Base-by-base conservation (phyloP, 2,797 vertebrate genomes). In the Champsocephalus esox region DNA sequence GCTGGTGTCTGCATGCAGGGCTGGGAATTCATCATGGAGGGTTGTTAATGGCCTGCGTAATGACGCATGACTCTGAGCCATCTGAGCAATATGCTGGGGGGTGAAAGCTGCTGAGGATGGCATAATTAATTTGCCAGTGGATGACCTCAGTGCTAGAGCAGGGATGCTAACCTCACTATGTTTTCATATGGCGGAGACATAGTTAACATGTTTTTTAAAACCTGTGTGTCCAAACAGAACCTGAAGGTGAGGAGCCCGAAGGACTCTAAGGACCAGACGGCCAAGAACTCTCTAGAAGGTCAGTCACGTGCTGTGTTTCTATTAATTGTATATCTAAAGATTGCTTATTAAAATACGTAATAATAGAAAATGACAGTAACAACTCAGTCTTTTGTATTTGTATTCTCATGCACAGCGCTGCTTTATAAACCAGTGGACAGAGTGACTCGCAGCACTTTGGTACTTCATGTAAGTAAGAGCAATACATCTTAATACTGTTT, bases 351-450 rank as follows among this genome's bases (percentile, higher is more conserved):
- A 38, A 77, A 11, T 41, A 2, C 73, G n/a, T 60, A n/a, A 45
- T 17, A 41, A 12, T 5, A 48, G 5, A 14, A 64, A 54, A 13
- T 52, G 24, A 14, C 32, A 46, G 14, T 38, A 28, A 46, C 21
- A 16, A n/a, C 28, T 70, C 13, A 45, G 2, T 74, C 5, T 61
- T 13, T 3, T 63, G 34, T 66, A 12, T 58, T 6, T 46, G 12
- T 56, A 28, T 68, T 67, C 61, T 77, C 5, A 1, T 71, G 13
- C 70, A 3, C 89, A 99, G 98, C 97, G 80, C 91, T 99, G 54
- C 92, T 99, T 0, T 99, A 99, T 87, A 99, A 99, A 87, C 98
- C 98, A 1, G 98, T 99, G 93, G 98, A 99, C 92, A 93, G 97
- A 79, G 98, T 99, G 85, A 99, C 98, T 0, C 96, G 98, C 85